Evolutionary conservation across 2,888 invertebrate species (phyloP), one percentile per base, ranked within the genome.

Genomic region (Crioceris asparagi): DNA sequence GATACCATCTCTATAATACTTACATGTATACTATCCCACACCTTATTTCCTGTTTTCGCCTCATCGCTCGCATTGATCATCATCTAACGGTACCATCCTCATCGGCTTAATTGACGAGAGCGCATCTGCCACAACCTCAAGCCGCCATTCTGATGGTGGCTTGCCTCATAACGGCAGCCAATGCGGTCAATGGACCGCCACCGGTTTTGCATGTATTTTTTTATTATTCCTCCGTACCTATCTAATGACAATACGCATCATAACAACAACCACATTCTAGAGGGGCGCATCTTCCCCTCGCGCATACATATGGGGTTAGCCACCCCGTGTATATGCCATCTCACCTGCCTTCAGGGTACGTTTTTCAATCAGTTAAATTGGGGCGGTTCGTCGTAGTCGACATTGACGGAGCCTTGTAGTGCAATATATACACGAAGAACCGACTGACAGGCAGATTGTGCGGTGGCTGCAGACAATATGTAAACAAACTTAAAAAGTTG

Each of bases 261-360:
- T n/a, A n/a, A n/a, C n/a, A n/a, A n/a, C n/a, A n/a, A n/a, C n/a
- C n/a, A n/a, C n/a, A n/a, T n/a, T n/a, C n/a, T 51, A 50, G 51
- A 52, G 53, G 49, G 51, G 47, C 50, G 51, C 52, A 50, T 53
- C 52, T 48, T 48, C 44, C 47, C 51, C 44, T 41, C 36, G 32
- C 37, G 35, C 35, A 35, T 39, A 35, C 33, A 33, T 19, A 41
- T 35, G 46, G 45, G 44, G 45, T 38, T 35, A 44, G 31, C 36
- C 46, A 44, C 48, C 51, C 45, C 37, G 46, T 46, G 50, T n/a
- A n/a, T n/a, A n/a, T n/a, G n/a, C 46, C 49, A 48, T 54, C 54
- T 54, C 54, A 56, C 56, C 56, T 56, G 56, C 51, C 51, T 38
- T n/a, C 36, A 34, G 53, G 56, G 47, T 44, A 49, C 51, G 50